These are phyloP conservation scores for Tetrax tetrax DNA, from an alignment of 2,113 vertebrate genomes.

Conservation along the genomic window DNA sequence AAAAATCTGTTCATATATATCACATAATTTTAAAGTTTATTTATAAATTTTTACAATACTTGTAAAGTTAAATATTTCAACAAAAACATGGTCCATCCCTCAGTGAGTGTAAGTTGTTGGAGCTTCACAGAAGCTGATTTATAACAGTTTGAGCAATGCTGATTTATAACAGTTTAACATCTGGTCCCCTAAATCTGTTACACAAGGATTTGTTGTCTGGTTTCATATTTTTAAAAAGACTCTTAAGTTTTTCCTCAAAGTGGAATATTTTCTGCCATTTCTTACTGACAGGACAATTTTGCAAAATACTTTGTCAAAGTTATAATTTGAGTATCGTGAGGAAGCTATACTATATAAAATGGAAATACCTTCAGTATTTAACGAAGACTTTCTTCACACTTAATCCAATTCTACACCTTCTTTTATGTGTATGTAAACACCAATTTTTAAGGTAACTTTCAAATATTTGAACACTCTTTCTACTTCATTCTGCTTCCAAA, in stretches of 20 bases:
- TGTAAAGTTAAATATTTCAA: background rate
- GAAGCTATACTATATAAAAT: background rate
- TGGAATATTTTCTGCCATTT: background rate
- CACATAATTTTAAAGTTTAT: background rate
- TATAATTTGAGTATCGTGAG: background rate
- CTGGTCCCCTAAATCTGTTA: background rate
- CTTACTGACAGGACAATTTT: background rate
- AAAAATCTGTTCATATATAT: background rate
- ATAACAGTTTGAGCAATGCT: background rate
- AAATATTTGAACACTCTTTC: background rate
- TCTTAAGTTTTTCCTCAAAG: background rate
- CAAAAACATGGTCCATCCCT: background rate
- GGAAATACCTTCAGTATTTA: background rate
- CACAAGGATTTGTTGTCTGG: background rate
- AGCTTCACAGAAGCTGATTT: background rate
- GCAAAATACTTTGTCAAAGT: background rate
- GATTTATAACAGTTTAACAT: background rate
- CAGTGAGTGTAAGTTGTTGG: background rate
- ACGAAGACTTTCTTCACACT: conserved; percentile 9
- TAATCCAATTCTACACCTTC: background rate
- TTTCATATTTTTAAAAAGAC: background rate
- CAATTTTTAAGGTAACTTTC: background rate
- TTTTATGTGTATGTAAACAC: background rate
- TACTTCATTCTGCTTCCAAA: background rate
- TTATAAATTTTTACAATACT: background rate